Conservation (phyloP, 2,113 vertebrate genomes). For the Pelecanus crispus region DNA sequence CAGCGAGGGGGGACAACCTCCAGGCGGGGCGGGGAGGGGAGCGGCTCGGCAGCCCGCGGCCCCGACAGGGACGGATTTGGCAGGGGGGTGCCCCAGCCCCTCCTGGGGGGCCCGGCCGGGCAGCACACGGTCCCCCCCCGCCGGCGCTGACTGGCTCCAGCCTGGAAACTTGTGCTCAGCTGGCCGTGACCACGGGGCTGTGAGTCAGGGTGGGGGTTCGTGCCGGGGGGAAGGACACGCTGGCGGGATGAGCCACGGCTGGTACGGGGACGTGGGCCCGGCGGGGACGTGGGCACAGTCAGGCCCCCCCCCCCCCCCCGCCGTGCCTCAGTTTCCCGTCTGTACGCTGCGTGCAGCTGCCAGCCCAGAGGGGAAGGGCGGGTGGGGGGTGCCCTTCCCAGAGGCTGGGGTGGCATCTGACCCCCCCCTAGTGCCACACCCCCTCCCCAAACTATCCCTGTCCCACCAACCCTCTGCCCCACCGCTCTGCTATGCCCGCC, state of each 20-base stretch:
- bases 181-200: neutral
- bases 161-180: slow-evolving; percentile 36
- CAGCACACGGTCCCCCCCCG: neutral
- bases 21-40: neutral
- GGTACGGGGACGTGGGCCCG: neutral
- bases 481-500: neutral
- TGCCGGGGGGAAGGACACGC: neutral
- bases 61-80: neutral
- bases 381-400: neutral
- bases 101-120: neutral
- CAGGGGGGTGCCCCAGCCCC: neutral
- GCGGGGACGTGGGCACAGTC: neutral
- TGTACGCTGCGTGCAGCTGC: accelerated
- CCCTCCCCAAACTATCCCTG: neutral
- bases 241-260: neutral
- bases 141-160: neutral
- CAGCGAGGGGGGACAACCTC: neutral
- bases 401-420: neutral
- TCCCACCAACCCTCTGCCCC: neutral
- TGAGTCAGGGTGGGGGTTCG: slow-evolving; percentile 23
- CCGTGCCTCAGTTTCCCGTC: neutral
- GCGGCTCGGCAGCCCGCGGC: neutral
- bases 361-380: neutral
- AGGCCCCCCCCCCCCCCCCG: neutral
- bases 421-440: neutral